Conservation (phyloP, 2,888 invertebrate genomes). For the Metellina segmentata region DNA sequence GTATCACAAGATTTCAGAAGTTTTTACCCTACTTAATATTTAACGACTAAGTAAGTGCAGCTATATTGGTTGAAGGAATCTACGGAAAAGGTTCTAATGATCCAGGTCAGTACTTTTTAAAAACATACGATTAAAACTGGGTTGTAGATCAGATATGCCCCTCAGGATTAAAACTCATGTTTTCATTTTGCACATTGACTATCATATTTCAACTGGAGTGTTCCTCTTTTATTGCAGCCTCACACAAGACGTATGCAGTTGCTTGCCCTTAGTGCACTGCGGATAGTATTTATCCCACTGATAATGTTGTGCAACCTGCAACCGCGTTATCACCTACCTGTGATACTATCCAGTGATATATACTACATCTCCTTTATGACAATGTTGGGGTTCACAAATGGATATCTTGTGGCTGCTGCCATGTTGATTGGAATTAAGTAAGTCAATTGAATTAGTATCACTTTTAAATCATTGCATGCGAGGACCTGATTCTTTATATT, state of each 20-base stretch:
- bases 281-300: constrained; percentile 89
- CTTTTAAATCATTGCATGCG: no score
- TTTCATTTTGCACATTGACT: no score
- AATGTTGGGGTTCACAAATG: constrained; percentile 91
- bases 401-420: constrained; percentile 92
- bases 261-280: constrained; percentile 85
- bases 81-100: no score
- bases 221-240: constrained; percentile 49
- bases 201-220: background rate
- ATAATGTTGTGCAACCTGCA: constrained; percentile 93
- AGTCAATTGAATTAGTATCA: constrained; percentile 13
- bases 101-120: no score
- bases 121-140: no score
- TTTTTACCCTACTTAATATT: no score
- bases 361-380: constrained; percentile 85
- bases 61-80: no score
- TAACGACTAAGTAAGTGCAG: no score
- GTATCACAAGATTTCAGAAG: no score
- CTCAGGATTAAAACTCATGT: background rate
- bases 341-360: constrained; percentile 88
- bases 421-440: constrained; percentile 89
- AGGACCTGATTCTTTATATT: no score
- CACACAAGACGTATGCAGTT: constrained; percentile 49
- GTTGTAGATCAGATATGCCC: no score
- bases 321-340: constrained; percentile 88